Evolutionary conservation across 2,888 invertebrate species (phyloP), one percentile per base, ranked within the genome.

Genomic region (Iphiclides podalirius): DNA sequence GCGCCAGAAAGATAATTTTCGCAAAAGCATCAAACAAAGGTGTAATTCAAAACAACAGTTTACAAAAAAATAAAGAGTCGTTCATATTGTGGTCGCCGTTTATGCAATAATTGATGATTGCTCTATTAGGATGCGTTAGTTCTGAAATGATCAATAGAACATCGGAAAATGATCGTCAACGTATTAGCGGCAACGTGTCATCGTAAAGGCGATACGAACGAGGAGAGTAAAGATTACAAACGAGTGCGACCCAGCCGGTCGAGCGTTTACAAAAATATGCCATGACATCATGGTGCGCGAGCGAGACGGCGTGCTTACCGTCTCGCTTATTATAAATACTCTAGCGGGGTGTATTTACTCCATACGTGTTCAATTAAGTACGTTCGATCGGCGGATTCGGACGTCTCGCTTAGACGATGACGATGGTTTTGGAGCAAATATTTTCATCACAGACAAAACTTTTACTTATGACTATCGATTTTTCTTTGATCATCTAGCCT

Each of bases 281-380:
- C 84, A 87, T 88, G 87, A 88, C 83, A 84, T 88, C 87, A 87
- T 85, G 82, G 81, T 79, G 84, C 72, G 76, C 68, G 79, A 85
- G 59, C 49, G 80, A 77, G 79, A 79, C 59, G 48, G 51, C 49
- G 54, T 54, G 55, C 1, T 61, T 63, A 66, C 64, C 62, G 57
- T 77, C 74, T 60, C 70, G 70, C 71, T 60, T 58, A 63, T 74
- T 77, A 74, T 76, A 80, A 77, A 72, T 69, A 83, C 70, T 66
- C 59, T 53, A 59, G 53, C 64, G 64, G 79, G 69, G 80, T 26
- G 77, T 75, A 82, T 81, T 85, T 82, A 82, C 79, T 81, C 64
- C 71, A 76, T 75, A 75, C 68, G 66, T 65, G 63, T 74, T 71
- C 66, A 68, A 76, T 73, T 71, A 70, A 64, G 52, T 55, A 57